Evolutionary conservation across 2,797 vertebrate genomes (phyloP), one percentile per base, ranked within the genome.

Genomic region (Phoeniculus purpureus): DNA sequence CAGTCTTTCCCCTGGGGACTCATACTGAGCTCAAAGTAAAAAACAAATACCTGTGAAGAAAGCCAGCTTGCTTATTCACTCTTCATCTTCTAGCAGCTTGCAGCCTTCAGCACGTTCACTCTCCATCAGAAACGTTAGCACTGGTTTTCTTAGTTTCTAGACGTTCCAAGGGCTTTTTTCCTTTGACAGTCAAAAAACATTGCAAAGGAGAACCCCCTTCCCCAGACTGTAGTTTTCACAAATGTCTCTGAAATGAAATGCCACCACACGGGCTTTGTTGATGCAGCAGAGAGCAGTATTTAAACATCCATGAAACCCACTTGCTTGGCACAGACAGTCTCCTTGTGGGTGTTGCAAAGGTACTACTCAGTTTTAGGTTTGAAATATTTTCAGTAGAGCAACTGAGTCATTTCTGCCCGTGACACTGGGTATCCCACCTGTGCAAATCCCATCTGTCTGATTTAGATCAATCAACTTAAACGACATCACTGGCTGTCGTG

Each of bases 381-480:
- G 65, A 91, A 89, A 59, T 6, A 72, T 81, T 77, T 83, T 25
- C 52, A 90, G 8, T 32, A 81, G 81, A 80, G 61, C 47, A 83
- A 27, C 31, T 27, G 43, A 82, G 48, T 58, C 6, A 62, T 55
- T 80, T 90, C 59, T 93, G 32, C 54, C 62, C 88, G 0, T 72
- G 54, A 55, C 0, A 0, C 27, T 18, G 56, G 83, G 37, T 80
- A 64, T 64, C 62, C 71, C 78, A 82, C 76, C 86, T 90, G 65
- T 85, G 81, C 72, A 95, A 90, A 82, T 82, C 61, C 40, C 74
- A 90, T 58, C 84, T 88, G 62, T 59, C 67, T 77, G 45, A 87
- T 85, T 90, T 70, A 80, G 58, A 93, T 80, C 65, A 84, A 66
- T 61, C 58, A 85, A 43, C 20, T 58, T 76, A 50, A 70, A 81